These are phyloP conservation scores for Trematomus bernacchii DNA, from an alignment of 2,797 vertebrate species.

Conservation along the genomic window DNA sequence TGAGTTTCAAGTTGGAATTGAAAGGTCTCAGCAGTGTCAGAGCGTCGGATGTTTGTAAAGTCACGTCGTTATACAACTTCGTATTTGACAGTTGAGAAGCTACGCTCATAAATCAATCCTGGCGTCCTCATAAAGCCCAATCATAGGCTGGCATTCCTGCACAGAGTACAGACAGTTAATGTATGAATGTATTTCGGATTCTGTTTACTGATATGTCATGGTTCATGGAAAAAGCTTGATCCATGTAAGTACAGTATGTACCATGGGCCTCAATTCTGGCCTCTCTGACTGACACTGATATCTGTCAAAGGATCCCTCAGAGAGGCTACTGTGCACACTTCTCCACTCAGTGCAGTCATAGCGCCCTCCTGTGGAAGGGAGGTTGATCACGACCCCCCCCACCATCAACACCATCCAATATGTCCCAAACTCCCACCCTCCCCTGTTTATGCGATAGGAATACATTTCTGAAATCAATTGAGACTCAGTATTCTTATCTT, in stretches of 20 bases:
- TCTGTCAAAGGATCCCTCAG: conserved; percentile 53
- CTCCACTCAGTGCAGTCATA: conserved; percentile 55
- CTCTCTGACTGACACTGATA: conserved; percentile 64
- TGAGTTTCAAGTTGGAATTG: conserved; percentile 1
- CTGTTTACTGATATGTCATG: conserved; percentile 6
- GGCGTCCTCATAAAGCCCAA: conserved; percentile 1
- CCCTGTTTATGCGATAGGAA: background rate
- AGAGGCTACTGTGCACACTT: conserved; percentile 32
- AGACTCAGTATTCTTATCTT: background rate
- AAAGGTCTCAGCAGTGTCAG: background rate
- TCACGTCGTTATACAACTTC: conserved; percentile 14
- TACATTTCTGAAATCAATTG: background rate
- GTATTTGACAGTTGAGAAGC: conserved; percentile 45
- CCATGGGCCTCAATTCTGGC: conserved; percentile 46
- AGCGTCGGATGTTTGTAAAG: conserved; percentile 18
- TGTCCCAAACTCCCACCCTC: background rate
- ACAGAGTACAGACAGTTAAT: background rate
- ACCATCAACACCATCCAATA: background rate
- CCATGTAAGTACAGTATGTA: conserved; percentile 45
- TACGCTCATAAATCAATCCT: conserved; percentile 30
- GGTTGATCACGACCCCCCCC: conserved; percentile 22
- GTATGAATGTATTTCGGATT: conserved; percentile 24
- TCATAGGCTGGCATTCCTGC: conserved; percentile 16
- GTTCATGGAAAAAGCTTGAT: conserved; percentile 35
- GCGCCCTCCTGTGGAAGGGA: conserved; percentile 79